Conservation (phyloP, 2,797 vertebrate genomes). For the Sebastiscus albofasciatus region DNA sequence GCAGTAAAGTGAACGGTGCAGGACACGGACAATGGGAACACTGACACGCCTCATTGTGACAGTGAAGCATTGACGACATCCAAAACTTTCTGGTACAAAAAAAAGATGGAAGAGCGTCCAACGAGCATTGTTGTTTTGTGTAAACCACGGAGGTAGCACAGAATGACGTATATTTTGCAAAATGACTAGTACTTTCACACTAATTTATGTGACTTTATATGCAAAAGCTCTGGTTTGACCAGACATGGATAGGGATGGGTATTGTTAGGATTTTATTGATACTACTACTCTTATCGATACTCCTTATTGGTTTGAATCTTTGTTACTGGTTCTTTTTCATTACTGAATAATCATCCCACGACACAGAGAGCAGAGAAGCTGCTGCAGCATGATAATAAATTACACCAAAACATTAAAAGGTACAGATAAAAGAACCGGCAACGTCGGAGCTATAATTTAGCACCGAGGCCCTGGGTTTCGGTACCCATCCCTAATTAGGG, state of each 20-base stretch:
- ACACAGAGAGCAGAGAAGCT: neutral
- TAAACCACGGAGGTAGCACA: neutral
- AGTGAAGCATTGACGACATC: neutral
- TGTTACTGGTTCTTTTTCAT: neutral
- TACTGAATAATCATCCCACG: neutral
- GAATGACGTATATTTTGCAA: neutral
- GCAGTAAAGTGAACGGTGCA: slow-evolving; percentile 29
- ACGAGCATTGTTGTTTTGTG: neutral
- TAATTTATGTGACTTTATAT: neutral
- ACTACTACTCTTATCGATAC: too few relatives aligned
- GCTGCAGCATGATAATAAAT: neutral
- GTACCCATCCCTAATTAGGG: too few relatives aligned
- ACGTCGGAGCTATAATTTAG: neutral
- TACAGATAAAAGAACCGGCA: neutral
- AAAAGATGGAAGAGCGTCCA: neutral
- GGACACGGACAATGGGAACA: slow-evolving; percentile 26
- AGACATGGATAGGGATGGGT: neutral
- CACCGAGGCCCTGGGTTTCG: too few relatives aligned
- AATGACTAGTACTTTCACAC: neutral
- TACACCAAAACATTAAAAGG: neutral
- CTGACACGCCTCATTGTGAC: slow-evolving; percentile 3
- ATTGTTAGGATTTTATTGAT: too few relatives aligned
- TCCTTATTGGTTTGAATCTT: too few relatives aligned
- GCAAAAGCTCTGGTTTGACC: neutral
- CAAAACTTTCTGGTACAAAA: slow-evolving; percentile 1